These are phyloP conservation scores for Ladona fulva DNA, from an alignment of 1,140 invertebrate species.

Conservation along the genomic window DNA sequence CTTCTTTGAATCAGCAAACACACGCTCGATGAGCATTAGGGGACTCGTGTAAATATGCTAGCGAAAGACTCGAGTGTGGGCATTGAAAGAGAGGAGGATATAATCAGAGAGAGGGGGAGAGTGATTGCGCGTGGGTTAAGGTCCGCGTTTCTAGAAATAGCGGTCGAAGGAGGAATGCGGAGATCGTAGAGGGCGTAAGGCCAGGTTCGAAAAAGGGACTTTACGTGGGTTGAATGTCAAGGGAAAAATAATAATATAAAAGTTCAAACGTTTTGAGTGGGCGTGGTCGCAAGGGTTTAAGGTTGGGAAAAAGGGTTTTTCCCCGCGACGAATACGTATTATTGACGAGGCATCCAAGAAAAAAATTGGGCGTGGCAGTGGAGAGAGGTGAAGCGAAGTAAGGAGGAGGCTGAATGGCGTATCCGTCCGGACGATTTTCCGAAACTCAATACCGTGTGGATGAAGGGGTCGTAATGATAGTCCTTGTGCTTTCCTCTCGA, in stretches of 20 bases:
- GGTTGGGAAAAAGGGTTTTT: neutral
- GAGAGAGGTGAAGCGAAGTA: neutral
- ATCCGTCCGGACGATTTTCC: neutral
- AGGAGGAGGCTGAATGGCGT: neutral
- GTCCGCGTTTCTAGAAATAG: too few species aligned
- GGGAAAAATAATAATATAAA: neutral
- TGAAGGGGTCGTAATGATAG: neutral
- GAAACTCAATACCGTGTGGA: neutral
- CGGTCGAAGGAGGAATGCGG: neutral
- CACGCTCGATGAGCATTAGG: too few species aligned
- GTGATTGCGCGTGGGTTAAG: too few species aligned
- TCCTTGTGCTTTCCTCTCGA: neutral
- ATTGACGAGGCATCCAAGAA: neutral
- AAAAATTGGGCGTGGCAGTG: neutral
- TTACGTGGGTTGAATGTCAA: neutral
- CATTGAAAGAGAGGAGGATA: too few species aligned
- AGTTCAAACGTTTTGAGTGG: neutral
- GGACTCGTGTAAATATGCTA: too few species aligned
- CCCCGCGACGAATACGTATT: neutral
- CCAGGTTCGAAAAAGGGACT: neutral
- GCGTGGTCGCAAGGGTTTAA: neutral
- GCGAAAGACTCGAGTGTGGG: too few species aligned
- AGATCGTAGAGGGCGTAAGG: neutral
- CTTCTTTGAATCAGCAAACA: too few species aligned
- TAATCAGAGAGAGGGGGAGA: too few species aligned